phyloP scores from a whole-genome alignment of 2,888 invertebrate genomes.

The Piscicola geometra region DNA sequence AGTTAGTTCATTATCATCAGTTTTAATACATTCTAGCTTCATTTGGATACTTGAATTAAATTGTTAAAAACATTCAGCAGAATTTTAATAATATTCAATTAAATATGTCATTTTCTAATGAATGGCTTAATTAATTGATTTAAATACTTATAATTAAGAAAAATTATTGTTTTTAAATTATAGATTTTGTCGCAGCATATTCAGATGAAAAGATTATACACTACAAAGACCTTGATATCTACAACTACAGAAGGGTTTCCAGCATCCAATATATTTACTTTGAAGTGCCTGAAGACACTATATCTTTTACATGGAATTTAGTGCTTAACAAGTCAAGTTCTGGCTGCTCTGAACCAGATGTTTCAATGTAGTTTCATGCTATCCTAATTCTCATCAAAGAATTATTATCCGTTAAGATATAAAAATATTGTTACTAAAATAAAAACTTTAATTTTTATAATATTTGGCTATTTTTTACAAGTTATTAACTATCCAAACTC shows the following conservation, averaged over 20 bases:
- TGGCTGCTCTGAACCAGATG: neutral
- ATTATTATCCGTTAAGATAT: neutral
- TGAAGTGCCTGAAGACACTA: slow-evolving; percentile 22
- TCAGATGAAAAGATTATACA: slow-evolving; percentile 3
- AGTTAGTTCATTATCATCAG: no score
- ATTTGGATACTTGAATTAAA: no score
- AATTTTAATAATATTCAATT: no score
- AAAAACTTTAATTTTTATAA: neutral
- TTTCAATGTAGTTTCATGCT: slow-evolving; percentile 10
- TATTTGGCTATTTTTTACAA: neutral
- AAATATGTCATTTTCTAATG: no score
- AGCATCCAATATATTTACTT: slow-evolving; percentile 20
- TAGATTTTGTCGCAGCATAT: slow-evolving; percentile 10
- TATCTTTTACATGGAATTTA: slow-evolving; percentile 22
- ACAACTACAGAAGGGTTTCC: slow-evolving; percentile 13
- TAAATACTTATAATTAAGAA: no score
- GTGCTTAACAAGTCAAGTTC: slow-evolving; percentile 22
- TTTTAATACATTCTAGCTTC: no score
- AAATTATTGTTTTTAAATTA: no score
- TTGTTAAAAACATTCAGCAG: no score
- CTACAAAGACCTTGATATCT: slow-evolving; percentile 19
- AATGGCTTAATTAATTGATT: no score
- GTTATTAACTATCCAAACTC: neutral
- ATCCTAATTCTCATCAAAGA: neutral
- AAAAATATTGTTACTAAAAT: neutral